Evolutionary conservation across 2,888 invertebrate genomes (phyloP), one percentile per base, ranked within the genome.

Genomic region (Aleiodes alternator): DNA sequence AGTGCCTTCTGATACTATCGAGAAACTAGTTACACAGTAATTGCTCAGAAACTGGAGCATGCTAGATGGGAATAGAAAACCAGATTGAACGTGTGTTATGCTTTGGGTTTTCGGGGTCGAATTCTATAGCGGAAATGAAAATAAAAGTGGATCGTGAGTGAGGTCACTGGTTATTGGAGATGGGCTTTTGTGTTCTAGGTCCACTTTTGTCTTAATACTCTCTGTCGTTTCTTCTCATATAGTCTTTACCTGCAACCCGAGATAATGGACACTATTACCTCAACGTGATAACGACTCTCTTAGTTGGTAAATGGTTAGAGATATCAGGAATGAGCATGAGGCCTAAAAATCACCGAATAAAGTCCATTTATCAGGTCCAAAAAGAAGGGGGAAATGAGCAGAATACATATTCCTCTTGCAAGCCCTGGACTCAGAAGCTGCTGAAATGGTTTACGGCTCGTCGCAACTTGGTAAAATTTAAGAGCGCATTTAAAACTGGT

Each of bases 401-500:
- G 70, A 75, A 71, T 64, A 69, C 69, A 34, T 34, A 34, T 34
- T 34, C 34, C 34, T 34, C 34, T 4, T 34, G 34, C 5, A 56
- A 50, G 57, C 69, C 29, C 48, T 61, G 56, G 64, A 77, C 61
- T 68, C 66, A 57, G 70, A 70, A 84, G 85, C 84, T 84, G 84
- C 83, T 84, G 86, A 86, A 87, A 88, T 88, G 86, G 86, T 88
- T 88, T 88, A 88, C 88, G 87, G 86, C 85, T 86, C 88, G 88
- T 86, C 85, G 87, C 86, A 87, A 86, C 84, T 86, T 86, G 85
- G 84, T 84, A 85, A 87, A 88, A 88, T 88, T 88, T 88, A 88
- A 88, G 88, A 88, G 87, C 87, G 87, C 88, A 88, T 88, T 88
- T 88, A 88, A 88, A 88, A 88, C 88, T 88, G 88, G 88, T 89